Conservation (phyloP, 2,113 vertebrate genomes). For the Puffinus mauretanicus region DNA sequence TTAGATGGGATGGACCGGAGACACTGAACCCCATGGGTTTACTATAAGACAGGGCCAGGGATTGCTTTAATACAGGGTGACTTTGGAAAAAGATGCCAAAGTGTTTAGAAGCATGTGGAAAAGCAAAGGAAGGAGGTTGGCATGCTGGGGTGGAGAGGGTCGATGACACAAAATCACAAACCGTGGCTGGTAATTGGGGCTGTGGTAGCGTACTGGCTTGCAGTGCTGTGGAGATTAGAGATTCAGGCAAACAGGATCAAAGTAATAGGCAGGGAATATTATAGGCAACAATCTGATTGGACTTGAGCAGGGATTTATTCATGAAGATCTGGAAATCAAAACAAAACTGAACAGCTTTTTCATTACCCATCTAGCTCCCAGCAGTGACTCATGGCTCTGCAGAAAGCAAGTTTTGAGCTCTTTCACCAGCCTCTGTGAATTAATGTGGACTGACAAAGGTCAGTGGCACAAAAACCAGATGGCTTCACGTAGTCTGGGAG, state of each 20-base stretch:
- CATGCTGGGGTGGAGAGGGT: background rate
- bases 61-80: no score
- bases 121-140: background rate
- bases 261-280: background rate
- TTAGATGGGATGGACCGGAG: background rate
- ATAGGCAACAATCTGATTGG: background rate
- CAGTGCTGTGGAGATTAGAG: background rate
- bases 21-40: background rate
- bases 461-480: slow-evolving; percentile 22
- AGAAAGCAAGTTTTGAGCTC: background rate
- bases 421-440: background rate
- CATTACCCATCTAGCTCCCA: background rate
- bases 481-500: background rate
- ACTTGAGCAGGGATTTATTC: background rate
- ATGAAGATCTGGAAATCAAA: slow-evolving; percentile 27
- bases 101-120: background rate
- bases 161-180: rapidly evolving
- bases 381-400: background rate
- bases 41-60: background rate
- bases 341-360: slow-evolving; percentile 20
- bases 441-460: slow-evolving; percentile 6
- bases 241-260: background rate
- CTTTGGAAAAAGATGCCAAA: background rate
- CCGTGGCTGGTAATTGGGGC: background rate
- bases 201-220: background rate